These are phyloP conservation scores for Etia nguti DNA, from an alignment of 2,113 vertebrate species.

Conservation along the genomic window DNA sequence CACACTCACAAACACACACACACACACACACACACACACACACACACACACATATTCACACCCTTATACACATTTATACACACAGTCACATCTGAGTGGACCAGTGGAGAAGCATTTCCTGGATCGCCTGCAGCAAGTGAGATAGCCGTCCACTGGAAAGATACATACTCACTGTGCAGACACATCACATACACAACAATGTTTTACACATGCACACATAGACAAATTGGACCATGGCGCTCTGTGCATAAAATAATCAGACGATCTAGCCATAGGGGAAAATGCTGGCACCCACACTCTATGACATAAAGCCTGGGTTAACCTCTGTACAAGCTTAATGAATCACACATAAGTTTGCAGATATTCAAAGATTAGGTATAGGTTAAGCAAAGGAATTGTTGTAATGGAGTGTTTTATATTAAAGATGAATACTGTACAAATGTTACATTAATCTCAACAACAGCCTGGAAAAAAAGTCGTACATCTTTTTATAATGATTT, in stretches of 20 bases:
- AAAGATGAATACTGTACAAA: not conserved
- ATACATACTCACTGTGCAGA: constrained; percentile 4
- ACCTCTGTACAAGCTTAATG: constrained; percentile 2
- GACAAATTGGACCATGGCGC: constrained; percentile 25
- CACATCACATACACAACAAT: not conserved
- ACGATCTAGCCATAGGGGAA: constrained; percentile 19
- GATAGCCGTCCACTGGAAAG: constrained; percentile 37
- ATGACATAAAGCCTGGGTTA: not conserved
- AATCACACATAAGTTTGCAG: not conserved
- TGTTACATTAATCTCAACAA: not conserved
- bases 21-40: constrained; percentile 2
- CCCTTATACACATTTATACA: not conserved
- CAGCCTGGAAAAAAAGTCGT: not conserved
- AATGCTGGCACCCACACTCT: not conserved
- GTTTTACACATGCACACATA: constrained; percentile 18
- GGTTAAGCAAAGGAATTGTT: not conserved
- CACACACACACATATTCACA: not conserved
- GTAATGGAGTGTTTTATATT: not conserved
- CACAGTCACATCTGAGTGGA: constrained; percentile 33
- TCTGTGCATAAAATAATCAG: constrained; percentile 41
- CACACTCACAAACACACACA: not conserved
- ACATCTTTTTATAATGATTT: not conserved
- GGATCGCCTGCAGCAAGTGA: constrained; percentile 39
- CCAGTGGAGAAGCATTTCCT: constrained; percentile 57
- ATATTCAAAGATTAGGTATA: not conserved